Evolutionary conservation across 1,140 invertebrate genomes (phyloP).

Genomic region (Bursaphelenchus mucronatus): DNA sequence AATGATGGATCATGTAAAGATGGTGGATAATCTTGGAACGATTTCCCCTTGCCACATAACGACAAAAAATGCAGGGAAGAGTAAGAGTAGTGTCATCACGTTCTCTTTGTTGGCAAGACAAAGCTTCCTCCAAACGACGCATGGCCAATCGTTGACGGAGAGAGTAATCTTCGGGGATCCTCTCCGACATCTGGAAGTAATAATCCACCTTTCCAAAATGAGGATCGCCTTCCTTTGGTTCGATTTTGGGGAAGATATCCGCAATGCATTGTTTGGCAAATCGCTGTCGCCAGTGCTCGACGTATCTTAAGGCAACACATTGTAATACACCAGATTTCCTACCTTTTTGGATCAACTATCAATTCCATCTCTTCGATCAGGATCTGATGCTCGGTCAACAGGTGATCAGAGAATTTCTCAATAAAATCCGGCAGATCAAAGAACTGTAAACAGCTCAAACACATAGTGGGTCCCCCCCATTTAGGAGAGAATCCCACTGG

Average conservation of each 20-base stretch:
- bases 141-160: constrained; percentile 57
- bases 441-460: constrained; percentile 56
- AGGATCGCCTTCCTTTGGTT: constrained; percentile 41
- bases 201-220: constrained; percentile 51
- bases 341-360: constrained; percentile 58
- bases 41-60: constrained; percentile 56
- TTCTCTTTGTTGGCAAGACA: constrained; percentile 56
- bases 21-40: constrained; percentile 60
- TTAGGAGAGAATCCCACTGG: constrained; percentile 48
- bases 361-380: constrained; percentile 58
- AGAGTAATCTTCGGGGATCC: constrained; percentile 40
- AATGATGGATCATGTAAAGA: constrained; percentile 60
- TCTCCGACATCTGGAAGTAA: constrained; percentile 54
- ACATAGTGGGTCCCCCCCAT: constrained; percentile 61
- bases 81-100: constrained; percentile 53
- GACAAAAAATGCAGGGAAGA: constrained; percentile 59
- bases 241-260: constrained; percentile 56
- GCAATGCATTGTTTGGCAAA: constrained; percentile 52
- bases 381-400: constrained; percentile 46
- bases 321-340: constrained; percentile 26
- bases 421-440: constrained; percentile 58
- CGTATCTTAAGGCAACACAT: constrained; percentile 25
- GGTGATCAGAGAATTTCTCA: constrained; percentile 45
- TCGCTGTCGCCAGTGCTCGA: constrained; percentile 59
- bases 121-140: constrained; percentile 58